Percentiles rank a stretch among this genome's conserved stretches.
phyloP scores from a whole-genome alignment of 2,797 vertebrate species.

The Geotrypetes seraphini region DNA sequence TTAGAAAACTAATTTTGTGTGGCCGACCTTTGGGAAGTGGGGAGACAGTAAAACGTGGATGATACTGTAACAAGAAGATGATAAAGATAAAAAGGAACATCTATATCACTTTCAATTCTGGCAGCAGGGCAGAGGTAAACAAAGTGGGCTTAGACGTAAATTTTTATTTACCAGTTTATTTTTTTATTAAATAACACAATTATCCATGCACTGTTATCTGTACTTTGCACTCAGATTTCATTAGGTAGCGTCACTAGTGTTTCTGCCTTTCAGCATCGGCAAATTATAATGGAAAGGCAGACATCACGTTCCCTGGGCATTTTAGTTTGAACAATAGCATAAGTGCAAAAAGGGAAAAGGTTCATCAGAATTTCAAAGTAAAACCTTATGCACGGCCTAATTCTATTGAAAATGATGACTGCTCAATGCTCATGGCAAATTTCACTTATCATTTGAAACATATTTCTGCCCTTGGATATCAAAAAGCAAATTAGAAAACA shows the following conservation, averaged over 20 bases:
- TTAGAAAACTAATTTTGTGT: too few species aligned
- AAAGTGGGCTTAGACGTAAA: constrained; percentile 9
- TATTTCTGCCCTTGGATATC: constrained; percentile 32
- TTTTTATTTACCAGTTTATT: constrained; percentile 3
- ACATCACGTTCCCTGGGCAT: constrained; percentile 20
- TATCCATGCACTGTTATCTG: constrained; percentile 21
- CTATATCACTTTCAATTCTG: neutral
- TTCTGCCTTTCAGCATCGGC: constrained; percentile 16
- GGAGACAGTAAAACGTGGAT: too few species aligned
- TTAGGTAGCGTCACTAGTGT: constrained; percentile 11
- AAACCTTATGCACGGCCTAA: constrained; percentile 17
- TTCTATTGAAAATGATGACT: constrained; percentile 25
- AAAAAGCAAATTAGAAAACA: constrained; percentile 29
- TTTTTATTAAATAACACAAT: constrained; percentile 15
- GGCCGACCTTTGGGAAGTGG: too few species aligned
- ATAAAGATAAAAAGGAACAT: constrained; percentile 19
- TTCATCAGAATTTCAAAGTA: constrained; percentile 31
- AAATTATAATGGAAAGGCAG: constrained; percentile 5
- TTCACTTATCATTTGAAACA: constrained; percentile 38
- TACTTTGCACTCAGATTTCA: constrained; percentile 11
- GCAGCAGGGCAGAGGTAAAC: neutral
- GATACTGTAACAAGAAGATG: too few species aligned
- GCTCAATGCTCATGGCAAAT: constrained; percentile 11
- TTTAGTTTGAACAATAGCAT: constrained; percentile 23
- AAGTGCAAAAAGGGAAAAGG: constrained; percentile 10